phyloP scores from a whole-genome alignment of 1,140 invertebrate species.

The Apis cerana region DNA sequence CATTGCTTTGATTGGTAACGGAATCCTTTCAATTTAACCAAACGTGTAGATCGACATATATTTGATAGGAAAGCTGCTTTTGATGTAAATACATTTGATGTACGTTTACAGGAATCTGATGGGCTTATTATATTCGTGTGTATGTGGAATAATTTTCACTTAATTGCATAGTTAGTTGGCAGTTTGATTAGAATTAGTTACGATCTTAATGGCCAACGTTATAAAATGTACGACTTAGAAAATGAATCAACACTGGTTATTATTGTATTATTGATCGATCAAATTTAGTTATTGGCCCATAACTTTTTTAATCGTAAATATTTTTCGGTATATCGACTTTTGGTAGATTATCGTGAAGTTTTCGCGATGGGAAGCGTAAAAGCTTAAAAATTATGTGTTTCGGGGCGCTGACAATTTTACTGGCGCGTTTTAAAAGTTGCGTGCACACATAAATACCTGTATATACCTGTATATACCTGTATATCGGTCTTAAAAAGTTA shows the following conservation, averaged over 20 bases:
- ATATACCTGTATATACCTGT: neutral
- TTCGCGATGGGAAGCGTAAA: slow-evolving; percentile 28
- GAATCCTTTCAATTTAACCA: slow-evolving; percentile 8
- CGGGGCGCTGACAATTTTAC: slow-evolving; percentile 46
- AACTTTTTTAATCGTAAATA: neutral
- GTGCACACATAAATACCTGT: neutral
- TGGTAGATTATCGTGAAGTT: slow-evolving; percentile 20
- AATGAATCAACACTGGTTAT: neutral
- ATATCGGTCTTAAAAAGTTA: slow-evolving; percentile 42
- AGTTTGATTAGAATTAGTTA: slow-evolving; percentile 32
- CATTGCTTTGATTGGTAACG: slow-evolving; percentile 32
- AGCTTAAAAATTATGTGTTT: slow-evolving; percentile 49
- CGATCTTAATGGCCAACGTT: neutral
- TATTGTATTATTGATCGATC: neutral
- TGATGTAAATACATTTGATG: neutral
- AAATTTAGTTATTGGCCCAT: slow-evolving; percentile 5
- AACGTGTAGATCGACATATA: neutral
- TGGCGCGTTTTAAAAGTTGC: slow-evolving; percentile 36
- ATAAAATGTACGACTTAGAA: neutral
- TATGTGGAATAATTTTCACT: slow-evolving; percentile 7
- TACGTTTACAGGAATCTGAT: neutral
- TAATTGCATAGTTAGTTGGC: neutral
- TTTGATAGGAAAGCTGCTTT: neutral
- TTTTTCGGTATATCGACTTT: slow-evolving; percentile 16
- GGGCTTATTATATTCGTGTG: neutral